Conservation (phyloP, 2,797 vertebrate genomes). For the Lepilemur septentrionalis region DNA sequence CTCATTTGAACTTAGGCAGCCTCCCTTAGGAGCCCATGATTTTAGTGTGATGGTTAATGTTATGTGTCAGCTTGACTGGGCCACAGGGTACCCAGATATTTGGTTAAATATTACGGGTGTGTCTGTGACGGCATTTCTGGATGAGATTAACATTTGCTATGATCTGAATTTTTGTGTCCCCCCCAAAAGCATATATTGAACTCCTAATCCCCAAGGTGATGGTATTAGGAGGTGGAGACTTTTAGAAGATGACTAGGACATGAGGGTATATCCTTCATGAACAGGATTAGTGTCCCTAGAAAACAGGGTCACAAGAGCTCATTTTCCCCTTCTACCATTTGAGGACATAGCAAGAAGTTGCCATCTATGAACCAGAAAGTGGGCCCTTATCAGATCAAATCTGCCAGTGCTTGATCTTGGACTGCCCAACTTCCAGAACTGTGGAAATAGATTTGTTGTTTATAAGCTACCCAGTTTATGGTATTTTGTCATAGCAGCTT, state of each 20-base stretch:
- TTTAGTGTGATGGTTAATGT: neutral
- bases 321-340: neutral
- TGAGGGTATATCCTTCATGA: neutral
- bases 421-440: neutral
- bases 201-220: neutral
- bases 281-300: neutral
- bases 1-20: neutral
- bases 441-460: neutral
- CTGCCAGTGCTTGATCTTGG: neutral
- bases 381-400: neutral
- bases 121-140: neutral
- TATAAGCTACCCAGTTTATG: neutral
- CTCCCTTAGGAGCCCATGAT: neutral
- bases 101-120: neutral
- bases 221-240: neutral
- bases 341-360: neutral
- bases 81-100: neutral
- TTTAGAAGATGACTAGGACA: neutral
- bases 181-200: neutral
- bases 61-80: neutral
- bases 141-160: conserved; percentile 21
- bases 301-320: too few species aligned
- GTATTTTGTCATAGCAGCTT: neutral
- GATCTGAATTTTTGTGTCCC: neutral
- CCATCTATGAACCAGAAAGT: neutral